Conservation (phyloP, 1,140 invertebrate species). For the Lordiphosa collinella region DNA sequence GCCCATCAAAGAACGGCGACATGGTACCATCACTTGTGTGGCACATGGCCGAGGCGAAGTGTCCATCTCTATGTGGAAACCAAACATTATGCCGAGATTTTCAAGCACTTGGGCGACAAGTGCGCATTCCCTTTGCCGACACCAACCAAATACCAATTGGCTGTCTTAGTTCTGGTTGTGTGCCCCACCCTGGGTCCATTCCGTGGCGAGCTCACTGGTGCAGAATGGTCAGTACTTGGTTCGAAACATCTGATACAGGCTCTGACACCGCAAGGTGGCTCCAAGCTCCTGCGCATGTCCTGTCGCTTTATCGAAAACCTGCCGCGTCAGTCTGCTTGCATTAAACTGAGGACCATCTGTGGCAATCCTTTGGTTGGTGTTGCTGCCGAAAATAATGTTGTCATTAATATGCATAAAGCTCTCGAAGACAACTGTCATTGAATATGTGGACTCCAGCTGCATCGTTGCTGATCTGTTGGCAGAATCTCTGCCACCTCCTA, state of each 20-base stretch:
- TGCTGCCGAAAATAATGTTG: slow-evolving; percentile 23
- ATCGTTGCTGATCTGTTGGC: slow-evolving; percentile 29
- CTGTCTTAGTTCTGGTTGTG: slow-evolving; percentile 28
- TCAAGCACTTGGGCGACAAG: slow-evolving; percentile 25
- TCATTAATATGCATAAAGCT: slow-evolving; percentile 5
- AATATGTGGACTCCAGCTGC: slow-evolving; percentile 1
- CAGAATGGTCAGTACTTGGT: slow-evolving; percentile 1
- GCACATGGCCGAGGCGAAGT: slow-evolving; percentile 16
- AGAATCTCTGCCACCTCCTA: too few relatives aligned
- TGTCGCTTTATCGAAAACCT: slow-evolving; percentile 45
- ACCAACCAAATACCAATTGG: slow-evolving; percentile 18
- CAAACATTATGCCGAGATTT: slow-evolving; percentile 22
- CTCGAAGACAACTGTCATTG: slow-evolving; percentile 1
- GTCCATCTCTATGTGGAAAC: slow-evolving; percentile 33
- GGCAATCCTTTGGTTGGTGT: slow-evolving; percentile 23
- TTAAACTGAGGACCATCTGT: slow-evolving; percentile 24
- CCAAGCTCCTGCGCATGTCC: slow-evolving; percentile 23
- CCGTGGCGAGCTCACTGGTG: slow-evolving; percentile 32
- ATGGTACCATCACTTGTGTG: slow-evolving; percentile 38
- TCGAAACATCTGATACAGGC: slow-evolving; percentile 43
- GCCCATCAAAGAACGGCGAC: slow-evolving; percentile 9
- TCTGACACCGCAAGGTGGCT: slow-evolving; percentile 6
- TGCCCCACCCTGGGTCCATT: slow-evolving; percentile 13
- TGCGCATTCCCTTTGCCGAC: slow-evolving; percentile 19
- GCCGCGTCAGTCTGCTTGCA: slow-evolving; percentile 25